Base-by-base conservation (phyloP, 2,888 invertebrate genomes). In the Drosophila neonasuta region DNA sequence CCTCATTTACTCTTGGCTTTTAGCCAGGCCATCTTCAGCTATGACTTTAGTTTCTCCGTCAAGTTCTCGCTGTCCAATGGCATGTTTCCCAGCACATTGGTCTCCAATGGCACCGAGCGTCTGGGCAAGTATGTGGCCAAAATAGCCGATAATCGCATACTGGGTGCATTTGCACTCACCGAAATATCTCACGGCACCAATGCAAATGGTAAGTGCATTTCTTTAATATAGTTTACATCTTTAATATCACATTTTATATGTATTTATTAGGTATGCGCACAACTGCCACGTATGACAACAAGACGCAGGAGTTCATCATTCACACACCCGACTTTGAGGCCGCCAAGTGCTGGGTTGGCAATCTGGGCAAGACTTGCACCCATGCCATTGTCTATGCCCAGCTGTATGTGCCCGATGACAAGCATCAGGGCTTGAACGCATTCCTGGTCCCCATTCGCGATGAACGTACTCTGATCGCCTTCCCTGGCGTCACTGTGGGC, bases 131-230 rank as follows among this genome's bases (percentile, higher is more conserved):
- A 93, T 68, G 88, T 94, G 0, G 92, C 86, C 0, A 88, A 87
- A 65, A 87, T 84, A 36, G 56, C 78, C 1, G 81, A 87, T 11
- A 84, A 88, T 57, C 83, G 94, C 91, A 92, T 94, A 59, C 85
- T 92, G 74, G 95, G 95, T 3, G 95, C 96, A 80, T 97, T 96
- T 90, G 96, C 96, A 0, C 90, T 98, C 46, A 98, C 98, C 0
- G 98, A 98, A 91, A 94, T 98, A 8, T 94, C 95, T 0, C 98
- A 98, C 89, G 98, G 98, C 0, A 97, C 96, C 29, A 98, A 98
- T 89, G 96, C 96, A 0, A 74, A 74, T 63, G 74, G 74, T 74
- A 58, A 46, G 2, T 17, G 10, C 13, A 7, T 6, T 10, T 10
- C 11, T 24, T 0, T 7, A 8, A 5, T 4, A 11, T 13, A 11